phyloP scores from a whole-genome alignment of 2,888 invertebrate species.

The Mactromeris polynyma region DNA sequence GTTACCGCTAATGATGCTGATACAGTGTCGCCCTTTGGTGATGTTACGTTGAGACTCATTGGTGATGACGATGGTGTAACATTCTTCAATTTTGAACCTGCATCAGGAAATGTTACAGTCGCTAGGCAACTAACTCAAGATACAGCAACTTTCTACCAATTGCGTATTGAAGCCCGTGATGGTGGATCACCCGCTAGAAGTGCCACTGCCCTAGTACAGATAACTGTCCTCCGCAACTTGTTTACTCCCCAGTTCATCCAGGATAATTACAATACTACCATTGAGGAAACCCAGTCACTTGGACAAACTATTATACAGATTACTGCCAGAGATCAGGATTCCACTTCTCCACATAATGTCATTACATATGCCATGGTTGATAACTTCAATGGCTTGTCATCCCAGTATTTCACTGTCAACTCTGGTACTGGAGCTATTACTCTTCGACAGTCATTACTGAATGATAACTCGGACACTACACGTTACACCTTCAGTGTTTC shows the following conservation, averaged over 20 bases:
- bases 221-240: slow-evolving; percentile 76
- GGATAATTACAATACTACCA: slow-evolving; percentile 63
- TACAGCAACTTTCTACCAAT: slow-evolving; percentile 75
- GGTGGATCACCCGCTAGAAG: slow-evolving; percentile 79
- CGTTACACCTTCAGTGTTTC: slow-evolving; percentile 67
- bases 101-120: slow-evolving; percentile 76
- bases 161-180: slow-evolving; percentile 81
- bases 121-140: slow-evolving; percentile 73
- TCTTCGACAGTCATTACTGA: slow-evolving; percentile 75
- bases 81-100: slow-evolving; percentile 78
- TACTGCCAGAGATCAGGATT: slow-evolving; percentile 75
- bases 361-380: slow-evolving; percentile 63
- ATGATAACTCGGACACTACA: slow-evolving; percentile 67
- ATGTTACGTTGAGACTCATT: slow-evolving; percentile 70
- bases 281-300: slow-evolving; percentile 73
- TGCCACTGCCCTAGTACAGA: slow-evolving; percentile 74
- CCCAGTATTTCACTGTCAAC: slow-evolving; percentile 75
- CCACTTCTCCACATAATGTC: slow-evolving; percentile 59
- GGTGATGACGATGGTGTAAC: slow-evolving; percentile 76
- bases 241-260: slow-evolving; percentile 71
- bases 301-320: slow-evolving; percentile 70
- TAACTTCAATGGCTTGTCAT: slow-evolving; percentile 50
- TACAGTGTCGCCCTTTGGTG: slow-evolving; percentile 72
- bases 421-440: slow-evolving; percentile 73
- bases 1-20: slow-evolving; percentile 67